phyloP scores from a whole-genome alignment of 2,113 vertebrate genomes.

The Macheiramphus alcinus region DNA sequence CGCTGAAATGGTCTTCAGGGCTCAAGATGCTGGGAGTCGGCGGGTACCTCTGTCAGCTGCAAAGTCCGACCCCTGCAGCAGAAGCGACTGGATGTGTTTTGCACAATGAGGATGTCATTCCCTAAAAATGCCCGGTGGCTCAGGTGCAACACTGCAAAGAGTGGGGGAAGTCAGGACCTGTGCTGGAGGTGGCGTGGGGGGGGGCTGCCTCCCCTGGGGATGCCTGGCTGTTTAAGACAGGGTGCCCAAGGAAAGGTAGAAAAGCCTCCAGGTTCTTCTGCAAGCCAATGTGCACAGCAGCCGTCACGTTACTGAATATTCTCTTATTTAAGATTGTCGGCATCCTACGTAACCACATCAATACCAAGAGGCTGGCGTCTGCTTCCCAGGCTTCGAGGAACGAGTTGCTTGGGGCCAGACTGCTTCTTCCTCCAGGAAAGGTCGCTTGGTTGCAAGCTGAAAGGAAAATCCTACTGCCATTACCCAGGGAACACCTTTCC shows the following conservation, averaged over 20 bases:
- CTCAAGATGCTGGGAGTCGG: background rate
- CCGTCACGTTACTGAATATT: background rate
- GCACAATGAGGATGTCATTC: background rate
- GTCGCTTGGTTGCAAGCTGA: background rate
- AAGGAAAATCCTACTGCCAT: background rate
- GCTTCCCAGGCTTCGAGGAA: background rate
- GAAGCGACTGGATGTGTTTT: background rate
- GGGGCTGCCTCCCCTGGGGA: background rate
- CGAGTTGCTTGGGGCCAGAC: background rate
- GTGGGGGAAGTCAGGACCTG: background rate
- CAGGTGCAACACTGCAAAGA: background rate
- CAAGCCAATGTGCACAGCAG: background rate
- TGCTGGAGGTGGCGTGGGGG: background rate
- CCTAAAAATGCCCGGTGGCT: background rate
- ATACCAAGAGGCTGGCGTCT: background rate
- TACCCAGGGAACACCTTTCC: background rate
- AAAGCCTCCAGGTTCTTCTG: fast-evolving
- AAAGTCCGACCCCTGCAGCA: background rate
- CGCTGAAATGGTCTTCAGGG: background rate
- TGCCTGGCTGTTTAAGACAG: background rate
- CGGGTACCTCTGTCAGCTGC: background rate
- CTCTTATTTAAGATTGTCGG: background rate
- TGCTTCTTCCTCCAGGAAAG: background rate
- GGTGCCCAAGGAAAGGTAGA: background rate
- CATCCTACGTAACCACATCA: background rate